Conservation (phyloP, 2,113 vertebrate species). For the Chitala chitala region DNA sequence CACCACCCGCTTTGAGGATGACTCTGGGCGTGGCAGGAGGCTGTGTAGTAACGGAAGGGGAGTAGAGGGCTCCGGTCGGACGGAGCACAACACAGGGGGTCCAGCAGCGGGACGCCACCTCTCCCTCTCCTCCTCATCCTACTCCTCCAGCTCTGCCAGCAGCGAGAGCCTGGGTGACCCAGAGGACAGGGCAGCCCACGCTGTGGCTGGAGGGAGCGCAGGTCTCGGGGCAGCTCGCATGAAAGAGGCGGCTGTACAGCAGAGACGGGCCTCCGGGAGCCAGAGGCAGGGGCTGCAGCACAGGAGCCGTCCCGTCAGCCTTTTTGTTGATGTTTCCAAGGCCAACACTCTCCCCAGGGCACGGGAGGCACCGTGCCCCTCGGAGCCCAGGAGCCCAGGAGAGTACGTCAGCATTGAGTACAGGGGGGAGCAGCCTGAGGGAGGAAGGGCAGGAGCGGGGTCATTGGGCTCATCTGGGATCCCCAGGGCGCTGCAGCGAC, state of each 20-base stretch:
- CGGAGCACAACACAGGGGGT: slow-evolving; percentile 31
- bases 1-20: slow-evolving; percentile 51
- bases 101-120: slow-evolving; percentile 41
- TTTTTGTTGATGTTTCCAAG: slow-evolving; percentile 66
- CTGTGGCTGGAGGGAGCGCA: no score
- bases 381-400: slow-evolving; percentile 64
- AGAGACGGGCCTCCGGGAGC: slow-evolving; percentile 43
- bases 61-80: slow-evolving; percentile 17
- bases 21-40: slow-evolving; percentile 50
- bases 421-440: slow-evolving; percentile 39
- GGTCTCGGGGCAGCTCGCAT: no score
- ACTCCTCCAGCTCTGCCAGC: slow-evolving; percentile 70
- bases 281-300: slow-evolving; percentile 37
- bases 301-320: slow-evolving; percentile 57
- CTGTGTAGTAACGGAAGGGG: slow-evolving; percentile 26
- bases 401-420: slow-evolving; percentile 70
- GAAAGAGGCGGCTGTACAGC: slow-evolving; percentile 47
- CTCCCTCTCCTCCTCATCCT: slow-evolving; percentile 64
- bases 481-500: slow-evolving; percentile 47
- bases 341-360: slow-evolving; percentile 66
- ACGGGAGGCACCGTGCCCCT: slow-evolving; percentile 52
- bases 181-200: slow-evolving; percentile 49
- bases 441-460: slow-evolving; percentile 39
- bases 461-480: slow-evolving; percentile 43
- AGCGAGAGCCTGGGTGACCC: slow-evolving; percentile 70